phyloP scores from a whole-genome alignment of 1,140 invertebrate species.

The Mesaphorura yosii region DNA sequence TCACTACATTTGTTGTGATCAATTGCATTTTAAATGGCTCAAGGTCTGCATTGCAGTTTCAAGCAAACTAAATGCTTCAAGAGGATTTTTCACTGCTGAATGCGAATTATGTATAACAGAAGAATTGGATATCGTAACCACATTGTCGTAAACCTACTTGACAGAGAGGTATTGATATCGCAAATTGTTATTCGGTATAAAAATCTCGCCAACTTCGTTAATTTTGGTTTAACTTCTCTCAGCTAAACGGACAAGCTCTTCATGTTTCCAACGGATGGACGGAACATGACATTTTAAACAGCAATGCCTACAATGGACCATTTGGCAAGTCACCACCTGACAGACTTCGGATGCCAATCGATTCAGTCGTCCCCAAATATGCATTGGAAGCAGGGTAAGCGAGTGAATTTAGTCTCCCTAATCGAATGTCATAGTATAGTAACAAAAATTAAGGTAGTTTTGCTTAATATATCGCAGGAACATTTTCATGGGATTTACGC shows the following conservation, averaged over 20 bases:
- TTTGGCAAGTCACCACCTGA: slow-evolving; percentile 1
- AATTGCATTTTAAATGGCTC: too few species aligned
- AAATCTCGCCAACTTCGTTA: background rate
- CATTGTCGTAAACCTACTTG: background rate
- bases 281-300: background rate
- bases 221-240: background rate
- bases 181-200: background rate
- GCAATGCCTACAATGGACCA: slow-evolving; percentile 1
- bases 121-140: too few species aligned
- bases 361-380: slow-evolving; percentile 20
- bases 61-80: too few species aligned
- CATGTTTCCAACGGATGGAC: background rate
- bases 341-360: slow-evolving; percentile 22
- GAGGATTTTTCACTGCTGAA: too few species aligned
- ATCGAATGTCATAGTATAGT: background rate
- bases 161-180: background rate
- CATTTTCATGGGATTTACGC: slow-evolving; percentile 83
- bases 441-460: background rate
- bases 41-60: too few species aligned
- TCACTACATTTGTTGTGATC: too few species aligned
- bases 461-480: slow-evolving; percentile 44
- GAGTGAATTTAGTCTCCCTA: background rate
- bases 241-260: background rate
- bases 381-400: slow-evolving; percentile 13
- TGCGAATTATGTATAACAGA: too few species aligned